Evolutionary conservation across 2,797 vertebrate species (phyloP), one percentile per base, ranked within the genome.

Genomic region (Acanthopagrus latus): DNA sequence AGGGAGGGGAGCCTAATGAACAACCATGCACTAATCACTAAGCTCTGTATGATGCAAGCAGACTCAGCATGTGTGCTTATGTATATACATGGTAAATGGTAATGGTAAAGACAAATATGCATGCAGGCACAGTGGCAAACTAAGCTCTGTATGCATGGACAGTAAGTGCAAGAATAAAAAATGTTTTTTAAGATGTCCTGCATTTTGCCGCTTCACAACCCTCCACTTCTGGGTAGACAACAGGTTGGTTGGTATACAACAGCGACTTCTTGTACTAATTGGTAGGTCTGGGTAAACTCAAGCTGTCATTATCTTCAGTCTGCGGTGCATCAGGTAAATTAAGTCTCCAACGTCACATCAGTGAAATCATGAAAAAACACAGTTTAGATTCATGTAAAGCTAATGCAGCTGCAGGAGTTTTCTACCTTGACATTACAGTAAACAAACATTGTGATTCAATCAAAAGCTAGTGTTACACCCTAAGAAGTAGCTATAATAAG

Each of bases 1-100:
- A 88, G 86, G 86, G 86, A 91, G 63, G 79, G 84, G 85, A 89
- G 82, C 69, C 81, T 90, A 94, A 94, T 94, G 92, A 95, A 93
- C 88, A 82, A 85, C 62, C 77, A 71, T 71, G 85, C 90, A 85
- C 87, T 92, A 92, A 94, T 94, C 90, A 90, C 90, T 91, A 85
- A 86, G 77, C 85, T 80, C 83, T 80, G 88, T 91, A 94, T 38
- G 38, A 92, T 91, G 87, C 86, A 83, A 73, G 83, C 52, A 62
- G 21, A 70, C 67, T 78, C 74, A 70, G 62, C 63, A 73, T 55
- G 68, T 80, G 64, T 72, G 25, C 73, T 65, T 67, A 55, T 71
- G 50, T 59, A 71, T 29, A n/a, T n/a, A n/a, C n/a, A n/a, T n/a
- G n/a, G n/a, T n/a, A 57, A 71, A 67, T 38, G 80, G 79, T 68